phyloP scores from a whole-genome alignment of 2,797 vertebrate genomes.

The Leucoraja ocellata region DNA sequence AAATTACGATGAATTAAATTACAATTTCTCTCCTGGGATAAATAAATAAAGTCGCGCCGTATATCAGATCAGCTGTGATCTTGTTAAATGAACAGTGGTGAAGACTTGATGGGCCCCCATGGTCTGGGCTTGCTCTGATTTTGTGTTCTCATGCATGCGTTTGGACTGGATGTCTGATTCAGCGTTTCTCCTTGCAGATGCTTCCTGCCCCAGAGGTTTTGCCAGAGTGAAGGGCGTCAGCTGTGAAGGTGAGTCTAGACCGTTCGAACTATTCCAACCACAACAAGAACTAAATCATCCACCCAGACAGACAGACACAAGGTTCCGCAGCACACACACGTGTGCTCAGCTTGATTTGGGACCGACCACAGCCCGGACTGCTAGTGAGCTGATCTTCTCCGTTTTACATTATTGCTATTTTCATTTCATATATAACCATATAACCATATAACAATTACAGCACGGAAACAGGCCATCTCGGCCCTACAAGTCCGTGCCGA shows the following conservation, averaged over 20 bases:
- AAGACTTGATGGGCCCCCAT: too few relatives aligned
- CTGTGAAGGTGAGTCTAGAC: constrained; percentile 75
- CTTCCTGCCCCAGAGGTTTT: constrained; percentile 81
- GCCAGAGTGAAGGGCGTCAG: constrained; percentile 86
- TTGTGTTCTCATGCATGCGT: too few relatives aligned
- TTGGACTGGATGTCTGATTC: background rate
- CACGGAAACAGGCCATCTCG: too few relatives aligned
- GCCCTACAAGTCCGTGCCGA: too few relatives aligned
- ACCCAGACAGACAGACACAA: background rate
- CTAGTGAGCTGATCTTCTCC: background rate
- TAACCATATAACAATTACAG: too few relatives aligned
- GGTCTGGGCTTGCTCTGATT: too few relatives aligned
- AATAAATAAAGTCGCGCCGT: too few relatives aligned
- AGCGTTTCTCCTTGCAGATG: constrained; percentile 57
- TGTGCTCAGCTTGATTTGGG: too few relatives aligned
- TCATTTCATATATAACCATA: background rate
- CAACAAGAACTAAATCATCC: background rate
- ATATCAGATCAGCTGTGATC: too few relatives aligned
- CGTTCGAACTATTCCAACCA: background rate
- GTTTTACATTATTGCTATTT: background rate
- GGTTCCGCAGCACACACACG: too few relatives aligned
- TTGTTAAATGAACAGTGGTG: too few relatives aligned
- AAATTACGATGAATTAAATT: background rate
- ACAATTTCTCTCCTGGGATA: too few relatives aligned
- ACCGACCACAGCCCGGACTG: background rate